A percentile compares a stretch with the other conserved stretches of the same genome.
These are phyloP conservation scores for Poeciliopsis turrubarensis DNA, from an alignment of 2,113 vertebrate species.

Conservation along the genomic window DNA sequence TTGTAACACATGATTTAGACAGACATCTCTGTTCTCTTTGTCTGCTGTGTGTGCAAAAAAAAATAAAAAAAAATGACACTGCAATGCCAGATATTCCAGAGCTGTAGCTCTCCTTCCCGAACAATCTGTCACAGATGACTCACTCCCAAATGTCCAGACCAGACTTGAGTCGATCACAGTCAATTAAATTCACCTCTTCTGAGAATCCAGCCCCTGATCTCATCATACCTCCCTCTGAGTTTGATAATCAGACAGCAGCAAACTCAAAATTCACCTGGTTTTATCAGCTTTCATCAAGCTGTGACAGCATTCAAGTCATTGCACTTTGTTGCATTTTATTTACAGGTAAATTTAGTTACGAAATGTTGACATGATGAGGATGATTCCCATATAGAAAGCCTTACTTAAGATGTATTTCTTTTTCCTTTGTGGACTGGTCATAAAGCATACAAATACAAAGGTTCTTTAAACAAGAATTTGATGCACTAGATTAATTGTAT, in stretches of 20 bases:
- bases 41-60: conserved; percentile 15
- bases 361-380: no score
- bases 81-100: conserved; percentile 9
- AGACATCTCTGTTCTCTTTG: conserved; percentile 15
- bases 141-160: conserved; percentile 33
- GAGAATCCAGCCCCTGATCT: conserved; percentile 36
- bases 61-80: background rate
- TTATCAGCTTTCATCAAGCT: background rate
- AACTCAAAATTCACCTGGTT: background rate
- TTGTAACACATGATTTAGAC: conserved; percentile 13
- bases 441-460: background rate
- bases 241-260: conserved; percentile 1
- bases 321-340: no score
- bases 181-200: conserved; percentile 47
- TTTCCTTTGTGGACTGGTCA: background rate
- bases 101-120: background rate
- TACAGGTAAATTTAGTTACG: no score
- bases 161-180: conserved; percentile 58
- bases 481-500: background rate
- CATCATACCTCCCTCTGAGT: conserved; percentile 14
- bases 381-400: no score
- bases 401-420: no score
- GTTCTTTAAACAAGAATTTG: background rate
- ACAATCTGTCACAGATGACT: conserved; percentile 39
- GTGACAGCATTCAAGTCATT: no score